Evolutionary conservation across 2,888 invertebrate species (phyloP).

Genomic region (Drosophila merina): DNA sequence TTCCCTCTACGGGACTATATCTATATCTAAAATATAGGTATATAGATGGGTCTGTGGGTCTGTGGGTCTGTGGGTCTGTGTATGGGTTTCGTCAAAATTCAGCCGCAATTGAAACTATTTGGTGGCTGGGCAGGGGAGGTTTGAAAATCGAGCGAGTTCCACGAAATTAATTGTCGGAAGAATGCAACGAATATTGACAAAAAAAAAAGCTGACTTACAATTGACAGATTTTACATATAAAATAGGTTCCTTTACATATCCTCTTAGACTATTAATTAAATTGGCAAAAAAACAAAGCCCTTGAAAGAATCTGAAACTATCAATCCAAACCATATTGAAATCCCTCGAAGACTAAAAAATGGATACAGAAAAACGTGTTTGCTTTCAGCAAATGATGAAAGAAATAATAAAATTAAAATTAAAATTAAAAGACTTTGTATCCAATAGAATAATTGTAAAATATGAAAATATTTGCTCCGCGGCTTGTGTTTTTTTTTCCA

Average conservation of each 20-base stretch:
- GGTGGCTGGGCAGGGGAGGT: constrained; percentile 19
- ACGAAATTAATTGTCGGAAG: constrained; percentile 70
- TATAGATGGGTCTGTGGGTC: constrained; percentile 8
- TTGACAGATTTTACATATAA: too few species aligned
- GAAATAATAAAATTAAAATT: constrained; percentile 8
- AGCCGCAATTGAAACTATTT: constrained; percentile 76
- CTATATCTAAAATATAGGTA: constrained; percentile 3
- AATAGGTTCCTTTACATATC: too few species aligned
- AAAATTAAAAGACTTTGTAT: constrained; percentile 7
- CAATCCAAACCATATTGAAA: constrained; percentile 1
- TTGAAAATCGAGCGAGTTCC: constrained; percentile 37
- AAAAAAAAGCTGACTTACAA: background rate
- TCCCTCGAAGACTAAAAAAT: background rate
- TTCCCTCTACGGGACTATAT: background rate
- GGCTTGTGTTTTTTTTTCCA: constrained; percentile 26
- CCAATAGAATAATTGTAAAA: constrained; percentile 24
- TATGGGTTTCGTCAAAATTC: constrained; percentile 66
- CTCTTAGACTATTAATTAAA: background rate
- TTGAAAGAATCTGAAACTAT: background rate
- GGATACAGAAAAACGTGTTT: background rate
- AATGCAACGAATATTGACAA: background rate
- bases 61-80: constrained; percentile 16
- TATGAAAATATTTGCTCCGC: constrained; percentile 37
- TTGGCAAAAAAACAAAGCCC: background rate
- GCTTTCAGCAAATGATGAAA: constrained; percentile 13